Percentiles rank a stretch among this genome's conserved stretches.
Evolutionary conservation across 2,797 vertebrate genomes (phyloP).

Genomic region (Octomys mimax): DNA sequence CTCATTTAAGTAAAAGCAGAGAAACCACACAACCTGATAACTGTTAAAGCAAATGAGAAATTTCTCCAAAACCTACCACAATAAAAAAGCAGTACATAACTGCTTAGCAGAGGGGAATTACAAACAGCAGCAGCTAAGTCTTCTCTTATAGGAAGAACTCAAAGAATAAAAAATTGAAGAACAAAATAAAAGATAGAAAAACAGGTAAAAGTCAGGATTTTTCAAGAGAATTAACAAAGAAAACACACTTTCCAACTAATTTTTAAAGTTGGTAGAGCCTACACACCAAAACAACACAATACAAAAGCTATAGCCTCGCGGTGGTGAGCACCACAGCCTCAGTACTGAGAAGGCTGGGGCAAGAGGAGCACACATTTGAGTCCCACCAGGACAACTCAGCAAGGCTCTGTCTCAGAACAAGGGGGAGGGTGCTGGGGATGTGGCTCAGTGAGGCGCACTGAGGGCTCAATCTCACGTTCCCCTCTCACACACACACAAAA

Average conservation of each 20-base stretch:
- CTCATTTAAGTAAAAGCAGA: not conserved
- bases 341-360: not conserved
- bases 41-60: not conserved
- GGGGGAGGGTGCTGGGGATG: no score
- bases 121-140: not conserved
- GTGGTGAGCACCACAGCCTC: not conserved
- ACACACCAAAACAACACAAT: not conserved
- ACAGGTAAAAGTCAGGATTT: not conserved
- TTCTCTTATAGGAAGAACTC: no score
- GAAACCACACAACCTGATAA: not conserved
- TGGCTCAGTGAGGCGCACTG: no score
- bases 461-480: not conserved
- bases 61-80: not conserved
- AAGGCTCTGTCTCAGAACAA: no score
- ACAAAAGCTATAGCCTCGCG: not conserved
- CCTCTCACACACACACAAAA: not conserved
- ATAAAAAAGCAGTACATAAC: not conserved
- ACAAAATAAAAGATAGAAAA: no score
- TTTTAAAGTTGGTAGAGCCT: conserved; percentile 1
- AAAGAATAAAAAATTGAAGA: no score
- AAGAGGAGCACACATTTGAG: not conserved
- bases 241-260: not conserved
- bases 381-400: no score
- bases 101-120: not conserved
- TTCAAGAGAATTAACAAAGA: not conserved